A percentile compares a stretch with the other conserved stretches of the same genome.
Conservation (phyloP, 1,140 invertebrate genomes). For the Papilio helenus region DNA sequence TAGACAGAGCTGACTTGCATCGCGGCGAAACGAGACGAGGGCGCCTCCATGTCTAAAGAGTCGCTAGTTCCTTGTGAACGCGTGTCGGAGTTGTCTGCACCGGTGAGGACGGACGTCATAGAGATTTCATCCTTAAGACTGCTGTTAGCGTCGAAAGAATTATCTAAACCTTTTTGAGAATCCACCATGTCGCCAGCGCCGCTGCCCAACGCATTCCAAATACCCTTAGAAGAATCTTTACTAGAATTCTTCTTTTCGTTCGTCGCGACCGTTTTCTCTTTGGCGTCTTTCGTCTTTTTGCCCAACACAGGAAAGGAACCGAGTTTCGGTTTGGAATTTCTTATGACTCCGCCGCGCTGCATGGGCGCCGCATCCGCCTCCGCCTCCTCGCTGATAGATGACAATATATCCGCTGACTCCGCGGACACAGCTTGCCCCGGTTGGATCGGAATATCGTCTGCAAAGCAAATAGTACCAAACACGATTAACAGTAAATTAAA, state of each 20-base stretch:
- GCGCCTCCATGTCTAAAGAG: conserved; percentile 72
- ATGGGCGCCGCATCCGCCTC: conserved; percentile 72
- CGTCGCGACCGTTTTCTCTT: conserved; percentile 63
- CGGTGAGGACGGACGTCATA: conserved; percentile 74
- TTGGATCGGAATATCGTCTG: conserved; percentile 83
- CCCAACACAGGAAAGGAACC: conserved; percentile 76
- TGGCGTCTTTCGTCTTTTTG: conserved; percentile 78
- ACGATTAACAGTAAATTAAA: neutral
- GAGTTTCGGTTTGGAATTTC: conserved; percentile 79
- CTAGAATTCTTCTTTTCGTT: conserved; percentile 74
- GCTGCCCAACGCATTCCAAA: conserved; percentile 72
- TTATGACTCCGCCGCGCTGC: conserved; percentile 65
- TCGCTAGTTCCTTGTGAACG: conserved; percentile 77
- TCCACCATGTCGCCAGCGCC: conserved; percentile 76
- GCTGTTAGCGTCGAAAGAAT: conserved; percentile 63
- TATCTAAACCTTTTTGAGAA: conserved; percentile 64
- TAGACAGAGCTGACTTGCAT: conserved; percentile 83
- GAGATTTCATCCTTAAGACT: conserved; percentile 79
- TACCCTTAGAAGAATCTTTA: conserved; percentile 76
- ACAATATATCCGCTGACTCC: conserved; percentile 74
- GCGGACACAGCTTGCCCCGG: conserved; percentile 69
- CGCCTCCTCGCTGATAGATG: conserved; percentile 79
- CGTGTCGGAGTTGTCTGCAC: conserved; percentile 74
- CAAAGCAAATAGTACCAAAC: conserved; percentile 46
- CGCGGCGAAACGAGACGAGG: conserved; percentile 68